phyloP scores from a whole-genome alignment of 2,888 invertebrate genomes.

The Anoplius nigerrimus region DNA sequence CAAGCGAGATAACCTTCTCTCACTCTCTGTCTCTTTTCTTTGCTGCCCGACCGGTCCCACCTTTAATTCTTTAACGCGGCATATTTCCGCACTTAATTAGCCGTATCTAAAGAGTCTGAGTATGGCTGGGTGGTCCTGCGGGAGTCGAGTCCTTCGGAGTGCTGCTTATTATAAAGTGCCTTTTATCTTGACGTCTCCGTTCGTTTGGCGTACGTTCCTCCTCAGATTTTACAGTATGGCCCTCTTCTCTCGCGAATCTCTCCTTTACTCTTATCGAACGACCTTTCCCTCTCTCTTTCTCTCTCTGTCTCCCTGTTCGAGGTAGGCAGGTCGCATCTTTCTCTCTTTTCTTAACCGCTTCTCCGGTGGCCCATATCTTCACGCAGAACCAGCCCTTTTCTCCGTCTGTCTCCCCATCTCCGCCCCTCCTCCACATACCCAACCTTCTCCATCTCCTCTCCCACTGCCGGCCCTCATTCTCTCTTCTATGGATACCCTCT shows the following conservation, averaged over 20 bases:
- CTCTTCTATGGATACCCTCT: slow-evolving; percentile 12
- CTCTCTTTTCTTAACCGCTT: slow-evolving; percentile 15
- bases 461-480: not conserved
- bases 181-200: slow-evolving; percentile 48
- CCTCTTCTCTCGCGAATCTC: slow-evolving; percentile 13
- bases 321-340: not conserved
- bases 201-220: slow-evolving; percentile 15
- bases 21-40: not conserved
- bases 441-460: not conserved
- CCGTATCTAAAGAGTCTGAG: slow-evolving; percentile 17
- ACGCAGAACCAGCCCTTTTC: not conserved
- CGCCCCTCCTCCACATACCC: not conserved
- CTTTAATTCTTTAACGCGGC: slow-evolving; percentile 48
- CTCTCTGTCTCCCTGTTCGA: slow-evolving; percentile 10
- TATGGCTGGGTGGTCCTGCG: slow-evolving; percentile 7
- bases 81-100: slow-evolving; percentile 57
- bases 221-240: too few relatives aligned
- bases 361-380: slow-evolving; percentile 5
- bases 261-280: not conserved
- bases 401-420: not conserved
- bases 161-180: slow-evolving; percentile 56
- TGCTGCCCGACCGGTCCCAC: not conserved
- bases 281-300: slow-evolving; percentile 12
- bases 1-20: too few relatives aligned
- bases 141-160: slow-evolving; percentile 47